Base-by-base conservation (phyloP, 2,113 vertebrate genomes). In the Macrotis lagotis region DNA sequence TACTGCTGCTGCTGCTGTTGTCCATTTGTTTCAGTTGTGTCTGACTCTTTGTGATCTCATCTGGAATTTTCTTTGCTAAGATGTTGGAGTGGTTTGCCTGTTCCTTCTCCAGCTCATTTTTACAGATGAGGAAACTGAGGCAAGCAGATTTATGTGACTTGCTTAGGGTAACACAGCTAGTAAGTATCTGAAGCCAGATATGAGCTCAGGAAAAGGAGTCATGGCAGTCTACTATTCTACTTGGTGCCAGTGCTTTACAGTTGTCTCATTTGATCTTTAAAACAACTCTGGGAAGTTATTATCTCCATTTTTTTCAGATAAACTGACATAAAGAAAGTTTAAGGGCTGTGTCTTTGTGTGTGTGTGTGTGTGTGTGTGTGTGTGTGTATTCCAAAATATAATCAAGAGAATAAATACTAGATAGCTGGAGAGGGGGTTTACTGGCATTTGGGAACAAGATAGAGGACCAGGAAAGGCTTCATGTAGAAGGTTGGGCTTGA, bases 311-410 rank as follows among this genome's bases (percentile, higher is more conserved):
- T 88, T 91, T 91, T 66, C 89, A 91, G 28, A 88, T 25, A 96
- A 95, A 90, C 8, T 95, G 91, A 94, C 88, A 59, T 50, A 93
- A 93, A 89, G 8, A 92, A 83, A 95, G 5, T 37, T 90, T 24
- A 88, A 91, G 28, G n/a, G n/a, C n/a, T n/a, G n/a, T n/a, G n/a
- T n/a, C n/a, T n/a, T n/a, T n/a, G n/a, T n/a, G n/a, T n/a, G n/a
- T n/a, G n/a, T n/a, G n/a, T n/a, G n/a, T n/a, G n/a, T n/a, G n/a
- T n/a, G n/a, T n/a, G n/a, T n/a, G n/a, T n/a, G n/a, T 3, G 14
- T 37, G 14, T 1, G 12, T 66, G 14, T 66, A 16, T 66, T 37
- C 12, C 11, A 66, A 66, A 66, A 66, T 37, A 37, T 37, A 3
- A 37, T 37, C 3, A 16, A 66, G 31, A 66, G 59, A 66, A 66